Evolutionary conservation across 1,140 invertebrate genomes (phyloP).

Genomic region (Tetramorium simillimum): DNA sequence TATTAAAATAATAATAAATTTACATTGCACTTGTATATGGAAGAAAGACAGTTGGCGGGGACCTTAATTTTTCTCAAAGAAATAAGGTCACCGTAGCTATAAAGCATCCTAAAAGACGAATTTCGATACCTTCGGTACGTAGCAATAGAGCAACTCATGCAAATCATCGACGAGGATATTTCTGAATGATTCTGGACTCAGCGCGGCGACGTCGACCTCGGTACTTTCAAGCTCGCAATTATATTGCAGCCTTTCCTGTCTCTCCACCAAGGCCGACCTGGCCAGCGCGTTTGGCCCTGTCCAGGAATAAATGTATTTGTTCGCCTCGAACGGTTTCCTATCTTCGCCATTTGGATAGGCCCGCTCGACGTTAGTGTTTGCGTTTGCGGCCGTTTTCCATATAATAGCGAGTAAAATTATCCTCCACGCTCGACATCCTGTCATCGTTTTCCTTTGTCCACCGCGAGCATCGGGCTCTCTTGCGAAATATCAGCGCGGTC

Average conservation of each 20-base stretch:
- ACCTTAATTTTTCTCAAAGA: no score
- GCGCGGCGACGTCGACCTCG: conserved; percentile 66
- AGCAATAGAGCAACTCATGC: conserved; percentile 95
- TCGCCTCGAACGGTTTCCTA: conserved; percentile 13
- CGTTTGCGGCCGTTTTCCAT: conserved; percentile 31
- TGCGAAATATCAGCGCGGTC: neutral
- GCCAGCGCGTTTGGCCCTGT: conserved; percentile 80
- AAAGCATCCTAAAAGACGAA: no score
- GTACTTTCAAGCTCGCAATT: conserved; percentile 86
- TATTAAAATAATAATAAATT: no score
- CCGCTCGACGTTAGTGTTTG: conserved; percentile 19
- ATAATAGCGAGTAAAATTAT: conserved; percentile 60
- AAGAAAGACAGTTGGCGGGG: no score
- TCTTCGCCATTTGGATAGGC: conserved; percentile 24
- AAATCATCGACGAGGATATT: conserved; percentile 93
- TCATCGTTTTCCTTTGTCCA: conserved; percentile 69
- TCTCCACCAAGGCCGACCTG: conserved; percentile 82
- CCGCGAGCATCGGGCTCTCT: conserved; percentile 67
- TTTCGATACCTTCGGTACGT: conserved; percentile 93
- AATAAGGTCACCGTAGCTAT: no score
- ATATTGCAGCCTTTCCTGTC: conserved; percentile 89
- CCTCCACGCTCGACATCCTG: conserved; percentile 69
- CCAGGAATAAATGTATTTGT: conserved; percentile 74
- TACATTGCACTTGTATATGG: no score
- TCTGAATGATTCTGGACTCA: conserved; percentile 87